These are phyloP conservation scores for Autographa pulchrina DNA, from an alignment of 2,888 invertebrate genomes.

Conservation along the genomic window DNA sequence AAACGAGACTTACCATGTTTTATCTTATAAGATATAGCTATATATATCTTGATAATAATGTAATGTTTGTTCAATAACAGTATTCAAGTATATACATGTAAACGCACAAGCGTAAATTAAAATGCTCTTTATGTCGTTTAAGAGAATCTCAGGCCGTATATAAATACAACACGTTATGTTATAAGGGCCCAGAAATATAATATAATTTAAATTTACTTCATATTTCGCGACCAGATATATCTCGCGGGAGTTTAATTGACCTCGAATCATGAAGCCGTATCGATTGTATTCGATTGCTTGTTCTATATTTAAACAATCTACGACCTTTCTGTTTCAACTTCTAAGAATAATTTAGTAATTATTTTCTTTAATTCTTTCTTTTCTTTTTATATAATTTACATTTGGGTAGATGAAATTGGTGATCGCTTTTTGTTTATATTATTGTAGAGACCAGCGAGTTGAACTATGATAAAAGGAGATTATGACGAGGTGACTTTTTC, in stretches of 20 bases:
- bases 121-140: too few species aligned
- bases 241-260: slow-evolving; percentile 21
- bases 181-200: not conserved
- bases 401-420: not conserved
- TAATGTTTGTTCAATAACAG: too few species aligned
- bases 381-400: not conserved
- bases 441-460: too few species aligned
- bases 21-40: too few species aligned
- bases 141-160: not conserved
- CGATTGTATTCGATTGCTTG: slow-evolving; percentile 27
- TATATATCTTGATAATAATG: too few species aligned
- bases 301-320: slow-evolving; percentile 34
- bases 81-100: too few species aligned
- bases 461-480: too few species aligned
- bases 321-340: slow-evolving; percentile 1
- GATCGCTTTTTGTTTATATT: too few species aligned
- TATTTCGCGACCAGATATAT: slow-evolving; percentile 14
- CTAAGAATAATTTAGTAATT: not conserved
- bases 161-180: not conserved
- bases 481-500: too few species aligned
- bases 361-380: not conserved
- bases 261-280: slow-evolving; percentile 29
- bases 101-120: too few species aligned
- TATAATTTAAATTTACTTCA: slow-evolving; percentile 8
- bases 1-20: too few species aligned